Base-by-base conservation (phyloP, 1,140 invertebrate genomes). In the Calliphora vicina region DNA sequence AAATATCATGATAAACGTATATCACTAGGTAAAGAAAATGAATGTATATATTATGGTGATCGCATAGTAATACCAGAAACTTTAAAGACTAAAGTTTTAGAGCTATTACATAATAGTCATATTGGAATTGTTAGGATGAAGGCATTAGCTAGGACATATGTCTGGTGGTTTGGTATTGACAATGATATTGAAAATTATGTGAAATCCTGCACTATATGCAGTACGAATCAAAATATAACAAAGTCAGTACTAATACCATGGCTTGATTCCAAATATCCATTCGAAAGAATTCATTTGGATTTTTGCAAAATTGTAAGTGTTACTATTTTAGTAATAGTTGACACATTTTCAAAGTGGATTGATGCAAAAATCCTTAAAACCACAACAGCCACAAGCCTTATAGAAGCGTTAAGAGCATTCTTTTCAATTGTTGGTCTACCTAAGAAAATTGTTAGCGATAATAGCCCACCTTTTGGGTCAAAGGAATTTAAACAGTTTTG, bases 211-310 rank as follows among this genome's bases (percentile, higher is more conserved):
- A n/a, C n/a, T n/a, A 35, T 35, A 35, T 83, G 29, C 29, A 35
- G 29, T 35, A 8, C 29, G 13, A 17, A 15, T 74, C 43, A 42
- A 61, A 81, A 35, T 23, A 23, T 8, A 35, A 35, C 29, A 35
- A 35, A 35, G 29, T 10, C 45, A 45, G 50, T 27, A 57, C 17
- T 35, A 12, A 71, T 27, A 81, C 26, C 50, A 23, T 83, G 78
- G 76, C 57, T 27, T 29, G 25, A n/a, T n/a, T n/a, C n/a, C n/a
- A n/a, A n/a, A 17, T 72, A 35, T 42, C 57, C 78, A 15, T 81
- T 73, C 73, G 83, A 83, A 61, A 6, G 67, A 26, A 74, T 83
- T 29, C 83, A 83, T 74, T n/a, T 81, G n/a, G 83, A 83, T 83
- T 83, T 81, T 81, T 83, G 42, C 72, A 27, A 71, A 78, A 35